Evolutionary conservation across 2,888 invertebrate species (phyloP).

Genomic region (Euzetes globulus): DNA sequence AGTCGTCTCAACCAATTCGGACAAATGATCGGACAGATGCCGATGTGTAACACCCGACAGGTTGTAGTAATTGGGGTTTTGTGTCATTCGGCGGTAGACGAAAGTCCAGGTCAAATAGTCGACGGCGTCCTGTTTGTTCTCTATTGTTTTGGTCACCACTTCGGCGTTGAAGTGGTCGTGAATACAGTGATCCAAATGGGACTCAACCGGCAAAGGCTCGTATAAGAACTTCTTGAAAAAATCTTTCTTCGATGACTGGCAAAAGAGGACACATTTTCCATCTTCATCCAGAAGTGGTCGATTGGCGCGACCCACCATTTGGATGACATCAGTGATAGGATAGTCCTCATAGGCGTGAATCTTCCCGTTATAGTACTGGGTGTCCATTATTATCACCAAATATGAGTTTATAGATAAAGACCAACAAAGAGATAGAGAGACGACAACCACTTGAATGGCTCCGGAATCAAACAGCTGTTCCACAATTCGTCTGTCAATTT

Average conservation of each 20-base stretch:
- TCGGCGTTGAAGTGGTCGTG: conserved; percentile 99
- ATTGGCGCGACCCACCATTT: conserved; percentile 96
- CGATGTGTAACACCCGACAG: conserved; percentile 89
- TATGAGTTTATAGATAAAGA: conserved; percentile 80
- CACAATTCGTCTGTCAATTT: conserved; percentile 76
- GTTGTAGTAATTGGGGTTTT: conserved; percentile 99
- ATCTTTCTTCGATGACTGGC: conserved; percentile 94
- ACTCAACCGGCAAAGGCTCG: conserved; percentile 93
- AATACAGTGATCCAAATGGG: conserved; percentile 91
- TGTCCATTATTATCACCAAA: conserved; percentile 94
- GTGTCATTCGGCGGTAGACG: conserved; percentile 88
- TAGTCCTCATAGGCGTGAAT: conserved; percentile 77
- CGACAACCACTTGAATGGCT: conserved; percentile 85
- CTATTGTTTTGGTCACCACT: conserved; percentile 98
- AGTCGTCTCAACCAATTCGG: conserved; percentile 94
- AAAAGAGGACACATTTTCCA: conserved; percentile 88
- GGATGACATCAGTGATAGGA: conserved; percentile 89
- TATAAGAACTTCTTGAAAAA: conserved; percentile 97
- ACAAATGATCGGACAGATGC: conserved; percentile 94
- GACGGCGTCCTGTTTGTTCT: conserved; percentile 99
- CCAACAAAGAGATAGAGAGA: conserved; percentile 86
- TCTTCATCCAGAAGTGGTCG: conserved; percentile 84
- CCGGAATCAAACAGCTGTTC: conserved; percentile 88
- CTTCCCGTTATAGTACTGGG: conserved; percentile 80
- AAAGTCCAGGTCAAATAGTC: conserved; percentile 99